Conservation (phyloP, 2,888 invertebrate genomes). For the Creontiades dilutus region DNA sequence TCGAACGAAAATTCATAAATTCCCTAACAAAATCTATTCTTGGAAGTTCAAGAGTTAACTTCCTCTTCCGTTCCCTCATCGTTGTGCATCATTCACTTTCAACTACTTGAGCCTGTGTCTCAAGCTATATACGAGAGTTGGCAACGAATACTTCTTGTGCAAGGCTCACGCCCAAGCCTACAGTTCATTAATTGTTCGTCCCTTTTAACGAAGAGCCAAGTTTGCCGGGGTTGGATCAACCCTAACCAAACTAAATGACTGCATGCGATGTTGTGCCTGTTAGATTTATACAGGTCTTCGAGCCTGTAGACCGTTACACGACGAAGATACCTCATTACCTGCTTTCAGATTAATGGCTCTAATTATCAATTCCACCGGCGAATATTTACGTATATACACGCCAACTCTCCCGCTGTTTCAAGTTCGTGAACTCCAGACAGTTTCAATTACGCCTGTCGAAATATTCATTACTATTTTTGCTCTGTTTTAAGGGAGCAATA, state of each 20-base stretch:
- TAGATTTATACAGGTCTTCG: conserved; percentile 58
- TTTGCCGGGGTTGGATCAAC: conserved; percentile 26
- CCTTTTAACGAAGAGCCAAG: conserved; percentile 50
- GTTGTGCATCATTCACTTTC: no score
- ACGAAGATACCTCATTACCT: conserved; percentile 63
- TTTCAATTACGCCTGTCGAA: neutral
- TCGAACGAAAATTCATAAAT: no score
- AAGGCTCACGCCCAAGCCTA: neutral
- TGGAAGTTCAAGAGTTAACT: neutral
- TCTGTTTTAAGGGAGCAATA: no score
- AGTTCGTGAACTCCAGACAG: neutral
- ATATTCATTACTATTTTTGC: neutral
- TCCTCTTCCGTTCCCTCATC: no score
- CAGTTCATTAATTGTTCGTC: conserved; percentile 61
- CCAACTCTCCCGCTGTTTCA: neutral
- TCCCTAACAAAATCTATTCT: neutral
- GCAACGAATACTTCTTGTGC: conserved; percentile 40
- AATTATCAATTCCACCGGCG: conserved; percentile 66
- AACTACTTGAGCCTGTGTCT: neutral
- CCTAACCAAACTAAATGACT: conserved; percentile 54
- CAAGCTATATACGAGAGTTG: conserved; percentile 15
- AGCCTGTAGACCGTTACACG: conserved; percentile 7
- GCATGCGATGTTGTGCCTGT: conserved; percentile 49
- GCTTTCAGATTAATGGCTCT: conserved; percentile 64
- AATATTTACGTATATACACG: conserved; percentile 48